Percentiles rank a stretch among this genome's conserved stretches.
These are phyloP conservation scores for Caenorhabditis sp. DNA, from an alignment of 2,888 invertebrate genomes.

Conservation along the genomic window DNA sequence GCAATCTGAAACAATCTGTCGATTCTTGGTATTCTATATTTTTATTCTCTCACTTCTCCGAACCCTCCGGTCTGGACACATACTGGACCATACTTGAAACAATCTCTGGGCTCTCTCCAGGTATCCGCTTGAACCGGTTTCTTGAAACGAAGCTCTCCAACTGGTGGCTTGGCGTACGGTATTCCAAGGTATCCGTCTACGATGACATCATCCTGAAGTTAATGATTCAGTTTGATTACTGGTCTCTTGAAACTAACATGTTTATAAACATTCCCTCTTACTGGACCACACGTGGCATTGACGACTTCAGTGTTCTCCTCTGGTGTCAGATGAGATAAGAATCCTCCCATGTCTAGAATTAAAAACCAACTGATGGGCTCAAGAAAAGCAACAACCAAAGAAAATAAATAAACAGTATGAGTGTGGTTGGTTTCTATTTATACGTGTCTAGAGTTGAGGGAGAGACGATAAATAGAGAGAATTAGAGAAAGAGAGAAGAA, in stretches of 20 bases:
- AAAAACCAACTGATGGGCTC: too few relatives aligned
- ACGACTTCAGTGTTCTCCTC: constrained; percentile 33
- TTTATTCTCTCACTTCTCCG: constrained; percentile 10
- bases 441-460: constrained; percentile 11
- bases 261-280: constrained; percentile 51
- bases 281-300: constrained; percentile 52
- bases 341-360: constrained; percentile 34
- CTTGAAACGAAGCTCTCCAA: constrained; percentile 51
- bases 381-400: not conserved
- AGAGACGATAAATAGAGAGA: not conserved
- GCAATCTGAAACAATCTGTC: constrained; percentile 19
- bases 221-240: not conserved
- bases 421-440: constrained; percentile 9
- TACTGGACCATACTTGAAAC: constrained; percentile 68
- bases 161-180: constrained; percentile 45
- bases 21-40: not conserved
- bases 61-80: constrained; percentile 53
- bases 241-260: constrained; percentile 21
- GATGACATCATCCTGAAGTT: constrained; percentile 21
- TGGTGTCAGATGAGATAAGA: constrained; percentile 33
- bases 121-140: constrained; percentile 61
- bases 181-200: constrained; percentile 44
- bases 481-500: constrained; percentile 12
- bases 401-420: not conserved
- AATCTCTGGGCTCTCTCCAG: constrained; percentile 63